Evolutionary conservation across 2,888 invertebrate genomes (phyloP), one percentile per base, ranked within the genome.

Genomic region (Drosophila demipolita): DNA sequence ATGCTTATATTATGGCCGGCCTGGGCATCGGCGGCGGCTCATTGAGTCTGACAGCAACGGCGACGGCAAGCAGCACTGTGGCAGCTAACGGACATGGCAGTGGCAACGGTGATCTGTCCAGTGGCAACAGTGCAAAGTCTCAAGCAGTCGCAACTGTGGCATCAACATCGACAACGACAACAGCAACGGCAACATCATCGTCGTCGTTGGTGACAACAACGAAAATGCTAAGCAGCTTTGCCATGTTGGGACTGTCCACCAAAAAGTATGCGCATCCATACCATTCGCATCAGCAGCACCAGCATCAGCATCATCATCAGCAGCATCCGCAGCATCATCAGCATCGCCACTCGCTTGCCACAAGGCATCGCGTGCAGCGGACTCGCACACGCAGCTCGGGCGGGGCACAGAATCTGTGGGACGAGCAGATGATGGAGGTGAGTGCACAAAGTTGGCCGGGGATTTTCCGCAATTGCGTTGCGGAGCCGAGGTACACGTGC

Each of bases 381-480:
- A 92, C 93, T 66, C 89, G 93, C 52, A 92, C 93, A 40, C 90
- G 93, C 66, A 93, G 93, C 67, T 92, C 93, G 32, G 93, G 93
- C 49, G 91, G 91, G 8, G 87, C 91, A 26, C 92, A 93, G 38
- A 93, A 92, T 57, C 82, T 93, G 55, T 93, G 92, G 91, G 93
- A 93, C 75, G 93, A 93, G 71, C 92, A 93, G 60, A 89, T 92
- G 89, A 91, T 93, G 83, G 93, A 93, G 91, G 93, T 93, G 65
- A 90, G 85, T 26, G 4, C 23, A 40, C 20, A 20, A 3, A 20
- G 12, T 5, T 2, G 8, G 8, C 8, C 20, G 40, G 35, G 11
- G 5, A 0, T 29, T 26, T 35, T 32, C 12, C 11, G 11, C 9
- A n/a, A 2, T 1, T n/a, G n/a, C 7, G 7, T 52, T 52, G 12